These are phyloP conservation scores for Patiria pectinifera DNA, from an alignment of 53 echinoderm and acorn worm genomes.

Conservation along the genomic window DNA sequence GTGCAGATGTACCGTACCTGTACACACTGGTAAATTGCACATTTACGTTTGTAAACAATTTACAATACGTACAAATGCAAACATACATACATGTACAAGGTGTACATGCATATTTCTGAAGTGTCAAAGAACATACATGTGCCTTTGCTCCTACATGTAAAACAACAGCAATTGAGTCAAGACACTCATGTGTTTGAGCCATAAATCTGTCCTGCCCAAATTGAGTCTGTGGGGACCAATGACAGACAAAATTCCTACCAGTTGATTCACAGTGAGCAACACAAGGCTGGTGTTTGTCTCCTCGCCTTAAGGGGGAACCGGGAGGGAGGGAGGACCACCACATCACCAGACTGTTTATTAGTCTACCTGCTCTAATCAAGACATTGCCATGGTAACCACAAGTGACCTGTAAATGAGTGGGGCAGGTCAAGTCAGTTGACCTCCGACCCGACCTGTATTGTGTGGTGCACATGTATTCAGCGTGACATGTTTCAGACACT, in stretches of 20 bases:
- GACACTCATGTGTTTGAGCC: neutral
- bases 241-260: conserved; percentile 23
- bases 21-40: too few species aligned
- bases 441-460: neutral
- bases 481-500: neutral
- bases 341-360: conserved; percentile 32
- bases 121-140: neutral
- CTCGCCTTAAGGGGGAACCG: neutral
- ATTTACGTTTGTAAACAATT: too few species aligned
- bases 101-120: neutral
- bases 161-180: neutral
- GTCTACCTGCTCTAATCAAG: conserved; percentile 32
- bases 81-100: neutral
- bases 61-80: too few species aligned
- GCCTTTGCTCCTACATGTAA: too few species aligned
- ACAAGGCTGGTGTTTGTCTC: conserved; percentile 43
- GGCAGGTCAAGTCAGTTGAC: conserved; percentile 18
- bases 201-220: conserved; percentile 4
- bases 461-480: neutral
- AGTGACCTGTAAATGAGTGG: conserved; percentile 51
- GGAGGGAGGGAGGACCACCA: neutral
- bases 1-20: too few species aligned
- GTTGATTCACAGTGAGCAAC: neutral
- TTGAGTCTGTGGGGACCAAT: conserved; percentile 14
- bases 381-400: conserved; percentile 33